phyloP scores from a whole-genome alignment of 2,888 invertebrate genomes.

The Drosophila nr. perissopoda region DNA sequence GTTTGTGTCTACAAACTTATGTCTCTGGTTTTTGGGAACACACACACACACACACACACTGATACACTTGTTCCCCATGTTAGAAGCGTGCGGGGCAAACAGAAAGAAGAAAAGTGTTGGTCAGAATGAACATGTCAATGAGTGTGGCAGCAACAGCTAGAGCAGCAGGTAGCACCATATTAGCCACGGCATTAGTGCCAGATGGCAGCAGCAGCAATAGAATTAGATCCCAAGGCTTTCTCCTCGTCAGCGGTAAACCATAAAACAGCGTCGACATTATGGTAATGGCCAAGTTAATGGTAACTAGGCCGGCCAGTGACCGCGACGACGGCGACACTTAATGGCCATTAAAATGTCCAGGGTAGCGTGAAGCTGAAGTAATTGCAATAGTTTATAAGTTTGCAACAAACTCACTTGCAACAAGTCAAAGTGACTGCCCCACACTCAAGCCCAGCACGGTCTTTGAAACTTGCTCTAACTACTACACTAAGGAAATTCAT shows the following conservation, averaged over 20 bases:
- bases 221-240: slow-evolving; percentile 42
- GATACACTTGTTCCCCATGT: slow-evolving; percentile 23
- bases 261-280: slow-evolving; percentile 71
- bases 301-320: slow-evolving; percentile 76
- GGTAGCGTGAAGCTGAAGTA: slow-evolving; percentile 68
- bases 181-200: slow-evolving; percentile 64
- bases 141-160: slow-evolving; percentile 36
- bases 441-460: slow-evolving; percentile 6
- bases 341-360: slow-evolving; percentile 66
- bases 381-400: slow-evolving; percentile 72
- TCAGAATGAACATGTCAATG: slow-evolving; percentile 41
- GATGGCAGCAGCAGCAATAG: slow-evolving; percentile 52
- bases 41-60: neutral
- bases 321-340: slow-evolving; percentile 59
- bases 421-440: slow-evolving; percentile 13
- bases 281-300: slow-evolving; percentile 48
- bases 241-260: slow-evolving; percentile 45
- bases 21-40: neutral
- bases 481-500: neutral
- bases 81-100: slow-evolving; percentile 13
- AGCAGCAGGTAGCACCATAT: slow-evolving; percentile 54
- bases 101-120: neutral
- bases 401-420: slow-evolving; percentile 38
- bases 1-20: slow-evolving; percentile 16
- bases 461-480: slow-evolving; percentile 27